Percentiles rank a stretch among this genome's conserved stretches.
Conservation (phyloP, 2,113 vertebrate species). For the Mus pahari region DNA sequence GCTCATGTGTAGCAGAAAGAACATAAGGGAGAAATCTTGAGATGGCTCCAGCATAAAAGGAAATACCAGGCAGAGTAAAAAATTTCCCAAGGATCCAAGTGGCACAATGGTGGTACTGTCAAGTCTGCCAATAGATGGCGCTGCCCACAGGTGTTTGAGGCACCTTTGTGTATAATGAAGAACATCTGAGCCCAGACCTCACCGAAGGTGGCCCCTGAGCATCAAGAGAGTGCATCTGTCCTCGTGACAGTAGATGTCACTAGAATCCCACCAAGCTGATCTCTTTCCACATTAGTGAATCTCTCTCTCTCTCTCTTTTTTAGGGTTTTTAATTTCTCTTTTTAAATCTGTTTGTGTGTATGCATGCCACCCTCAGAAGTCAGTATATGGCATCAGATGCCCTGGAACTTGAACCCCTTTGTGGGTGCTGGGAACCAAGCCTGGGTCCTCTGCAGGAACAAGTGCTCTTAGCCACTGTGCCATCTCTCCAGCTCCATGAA, state of each 20-base stretch:
- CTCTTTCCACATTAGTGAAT: background rate
- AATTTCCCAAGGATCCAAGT: background rate
- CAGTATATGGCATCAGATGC: no score
- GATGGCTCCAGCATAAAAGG: background rate
- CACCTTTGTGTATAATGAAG: background rate
- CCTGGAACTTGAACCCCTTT: background rate
- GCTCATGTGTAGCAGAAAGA: background rate
- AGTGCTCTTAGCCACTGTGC: background rate
- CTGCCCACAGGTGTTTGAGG: background rate
- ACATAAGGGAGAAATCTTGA: background rate
- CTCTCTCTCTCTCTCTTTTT: background rate
- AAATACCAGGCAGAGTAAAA: background rate
- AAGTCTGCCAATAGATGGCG: slow-evolving; percentile 27
- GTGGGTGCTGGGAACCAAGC: background rate
- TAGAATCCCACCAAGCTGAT: background rate
- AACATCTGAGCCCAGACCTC: background rate
- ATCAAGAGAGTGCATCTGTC: background rate
- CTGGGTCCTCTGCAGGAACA: background rate
- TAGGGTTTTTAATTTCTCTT: background rate
- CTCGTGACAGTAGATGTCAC: background rate
- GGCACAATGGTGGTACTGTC: background rate
- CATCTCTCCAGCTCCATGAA: background rate
- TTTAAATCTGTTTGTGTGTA: background rate
- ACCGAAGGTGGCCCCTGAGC: background rate
- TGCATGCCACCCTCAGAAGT: background rate